A percentile compares a stretch with the other conserved stretches of the same genome.
phyloP scores from a whole-genome alignment of 2,113 vertebrate genomes.

The Archocentrus centrarchus region DNA sequence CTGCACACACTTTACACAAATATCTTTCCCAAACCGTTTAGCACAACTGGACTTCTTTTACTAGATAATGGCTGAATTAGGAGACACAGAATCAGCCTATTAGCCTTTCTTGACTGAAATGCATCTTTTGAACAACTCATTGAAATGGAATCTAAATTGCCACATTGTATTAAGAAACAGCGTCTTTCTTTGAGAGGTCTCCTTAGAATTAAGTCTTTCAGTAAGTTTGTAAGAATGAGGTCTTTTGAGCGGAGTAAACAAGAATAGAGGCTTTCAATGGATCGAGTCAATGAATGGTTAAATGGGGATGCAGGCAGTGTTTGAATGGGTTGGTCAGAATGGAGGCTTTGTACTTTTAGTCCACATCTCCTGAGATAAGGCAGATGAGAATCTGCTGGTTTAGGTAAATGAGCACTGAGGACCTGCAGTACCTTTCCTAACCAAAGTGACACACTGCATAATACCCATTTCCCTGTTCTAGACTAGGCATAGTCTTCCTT shows the following conservation, averaged over 20 bases:
- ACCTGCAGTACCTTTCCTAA: slow-evolving; percentile 11
- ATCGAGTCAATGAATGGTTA: slow-evolving; percentile 58
- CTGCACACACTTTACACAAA: neutral
- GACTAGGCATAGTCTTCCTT: neutral
- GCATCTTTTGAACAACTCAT: slow-evolving; percentile 26
- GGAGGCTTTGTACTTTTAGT: slow-evolving; percentile 70
- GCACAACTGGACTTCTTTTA: neutral
- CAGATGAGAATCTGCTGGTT: neutral
- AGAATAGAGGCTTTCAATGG: slow-evolving; percentile 70
- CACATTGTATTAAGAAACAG: slow-evolving; percentile 62
- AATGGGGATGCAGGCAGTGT: slow-evolving; percentile 59
- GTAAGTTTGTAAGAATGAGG: slow-evolving; percentile 65
- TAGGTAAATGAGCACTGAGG: slow-evolving; percentile 57
- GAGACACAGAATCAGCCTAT: slow-evolving; percentile 21
- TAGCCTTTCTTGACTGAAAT: slow-evolving; percentile 23
- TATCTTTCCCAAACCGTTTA: neutral
- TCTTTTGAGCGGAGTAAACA: slow-evolving; percentile 67
- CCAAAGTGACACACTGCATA: slow-evolving; percentile 1
- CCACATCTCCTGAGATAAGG: slow-evolving; percentile 67
- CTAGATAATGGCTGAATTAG: neutral
- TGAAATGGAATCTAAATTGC: slow-evolving; percentile 55
- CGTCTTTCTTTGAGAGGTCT: slow-evolving; percentile 61
- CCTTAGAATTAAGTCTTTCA: slow-evolving; percentile 68
- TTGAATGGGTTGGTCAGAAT: slow-evolving; percentile 70
- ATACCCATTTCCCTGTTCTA: neutral